A percentile compares a stretch with the other conserved stretches of the same genome.
These are phyloP conservation scores for Trissoscelio sp. DNA, from an alignment of 2,888 invertebrate species.

Conservation along the genomic window DNA sequence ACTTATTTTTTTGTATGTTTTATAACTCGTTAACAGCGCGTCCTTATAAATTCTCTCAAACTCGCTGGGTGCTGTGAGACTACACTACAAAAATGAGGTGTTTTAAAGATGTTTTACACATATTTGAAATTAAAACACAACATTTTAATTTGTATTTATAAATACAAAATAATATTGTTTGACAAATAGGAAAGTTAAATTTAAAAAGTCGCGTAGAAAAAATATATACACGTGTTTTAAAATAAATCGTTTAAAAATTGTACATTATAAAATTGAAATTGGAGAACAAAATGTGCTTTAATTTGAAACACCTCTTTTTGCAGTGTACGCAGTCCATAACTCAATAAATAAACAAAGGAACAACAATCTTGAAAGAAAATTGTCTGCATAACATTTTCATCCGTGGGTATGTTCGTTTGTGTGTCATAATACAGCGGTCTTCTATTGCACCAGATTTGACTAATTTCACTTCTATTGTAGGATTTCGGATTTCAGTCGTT, in stretches of 20 bases:
- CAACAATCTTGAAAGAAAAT: slow-evolving; percentile 79
- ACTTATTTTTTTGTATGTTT: slow-evolving; percentile 4
- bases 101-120: no score
- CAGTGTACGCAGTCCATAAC: slow-evolving; percentile 77
- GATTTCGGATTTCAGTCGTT: slow-evolving; percentile 46
- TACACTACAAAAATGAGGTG: no score
- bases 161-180: no score
- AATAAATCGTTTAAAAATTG: no score
- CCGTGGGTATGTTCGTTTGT: slow-evolving; percentile 37
- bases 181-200: no score
- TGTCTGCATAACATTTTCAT: slow-evolving; percentile 50
- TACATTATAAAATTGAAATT: no score
- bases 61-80: slow-evolving; percentile 66
- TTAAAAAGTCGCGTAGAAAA: no score
- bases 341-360: slow-evolving; percentile 82
- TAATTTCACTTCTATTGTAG: slow-evolving; percentile 23
- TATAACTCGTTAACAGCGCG: slow-evolving; percentile 38
- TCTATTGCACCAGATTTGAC: slow-evolving; percentile 40
- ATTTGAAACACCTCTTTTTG: no score
- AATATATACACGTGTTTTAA: no score
- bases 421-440: slow-evolving; percentile 62
- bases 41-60: slow-evolving; percentile 51
- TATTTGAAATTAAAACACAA: no score
- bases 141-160: no score
- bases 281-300: no score